phyloP scores from a whole-genome alignment of 2,888 invertebrate species.

The Strigamia crassipes region DNA sequence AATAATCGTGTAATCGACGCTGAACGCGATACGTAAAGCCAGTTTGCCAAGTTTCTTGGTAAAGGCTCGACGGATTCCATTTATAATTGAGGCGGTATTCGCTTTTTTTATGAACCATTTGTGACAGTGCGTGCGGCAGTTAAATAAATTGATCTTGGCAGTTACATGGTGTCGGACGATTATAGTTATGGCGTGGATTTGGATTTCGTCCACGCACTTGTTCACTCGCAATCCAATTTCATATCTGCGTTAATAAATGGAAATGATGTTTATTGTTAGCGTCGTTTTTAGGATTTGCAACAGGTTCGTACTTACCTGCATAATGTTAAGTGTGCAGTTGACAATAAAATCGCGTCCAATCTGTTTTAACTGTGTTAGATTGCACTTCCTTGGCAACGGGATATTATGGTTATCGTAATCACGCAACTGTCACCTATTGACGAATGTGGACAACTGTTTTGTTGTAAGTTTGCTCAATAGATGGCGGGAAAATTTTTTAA shows the following conservation, averaged over 20 bases:
- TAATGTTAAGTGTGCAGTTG: too few species aligned
- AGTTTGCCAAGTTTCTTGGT: constrained; percentile 21
- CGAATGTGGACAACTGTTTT: neutral
- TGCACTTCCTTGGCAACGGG: neutral
- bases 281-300: too few species aligned
- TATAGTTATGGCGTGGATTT: too few species aligned
- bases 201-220: too few species aligned
- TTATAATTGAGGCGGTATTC: constrained; percentile 47
- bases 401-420: neutral
- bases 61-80: constrained; percentile 32
- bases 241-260: too few species aligned
- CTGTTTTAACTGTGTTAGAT: neutral
- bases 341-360: neutral
- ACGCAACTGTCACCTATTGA: neutral
- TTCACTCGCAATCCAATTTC: too few species aligned
- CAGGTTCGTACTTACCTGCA: too few species aligned
- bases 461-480: neutral
- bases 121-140: too few species aligned
- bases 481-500: neutral
- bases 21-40: constrained; percentile 32
- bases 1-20: constrained; percentile 43
- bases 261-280: too few species aligned
- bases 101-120: constrained; percentile 47
- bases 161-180: too few species aligned
- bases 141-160: too few species aligned